These are phyloP conservation scores for Callionymus lyra DNA, from an alignment of 2,113 vertebrate genomes.

Conservation along the genomic window DNA sequence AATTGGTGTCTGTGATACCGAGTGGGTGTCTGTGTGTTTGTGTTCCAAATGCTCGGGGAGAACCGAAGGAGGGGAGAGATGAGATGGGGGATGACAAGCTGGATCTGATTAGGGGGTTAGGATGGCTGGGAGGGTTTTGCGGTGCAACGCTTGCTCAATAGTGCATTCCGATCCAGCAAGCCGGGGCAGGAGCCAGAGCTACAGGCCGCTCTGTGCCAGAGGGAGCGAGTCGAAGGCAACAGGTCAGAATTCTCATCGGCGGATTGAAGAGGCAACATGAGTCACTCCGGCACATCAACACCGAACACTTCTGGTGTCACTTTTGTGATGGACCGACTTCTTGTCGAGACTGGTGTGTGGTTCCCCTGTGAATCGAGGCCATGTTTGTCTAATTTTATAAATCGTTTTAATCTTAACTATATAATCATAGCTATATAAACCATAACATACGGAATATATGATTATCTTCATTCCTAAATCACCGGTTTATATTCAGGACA, in stretches of 20 bases:
- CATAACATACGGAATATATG: too few relatives aligned
- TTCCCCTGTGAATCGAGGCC: too few relatives aligned
- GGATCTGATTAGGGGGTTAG: conserved; percentile 67
- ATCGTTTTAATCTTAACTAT: too few relatives aligned
- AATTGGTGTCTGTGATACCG: conserved; percentile 35
- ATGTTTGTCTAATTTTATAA: too few relatives aligned
- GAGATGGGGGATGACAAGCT: conserved; percentile 57
- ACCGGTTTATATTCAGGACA: too few relatives aligned
- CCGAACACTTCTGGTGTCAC: too few relatives aligned
- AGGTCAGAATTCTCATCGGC: conserved; percentile 28
- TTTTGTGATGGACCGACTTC: too few relatives aligned
- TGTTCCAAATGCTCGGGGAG: conserved; percentile 21
- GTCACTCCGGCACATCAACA: conserved; percentile 17
- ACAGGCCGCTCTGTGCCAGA: conserved; percentile 38
- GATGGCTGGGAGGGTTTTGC: conserved; percentile 63
- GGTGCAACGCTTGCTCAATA: conserved; percentile 64
- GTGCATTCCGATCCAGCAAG: conserved; percentile 63
- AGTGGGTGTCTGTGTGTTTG: conserved; percentile 41
- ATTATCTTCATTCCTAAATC: too few relatives aligned
- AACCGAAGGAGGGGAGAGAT: conserved; percentile 28
- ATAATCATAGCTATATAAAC: too few relatives aligned
- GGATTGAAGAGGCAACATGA: conserved; percentile 24
- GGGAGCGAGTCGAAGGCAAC: conserved; percentile 29
- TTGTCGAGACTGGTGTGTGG: too few relatives aligned
- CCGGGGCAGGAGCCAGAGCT: conserved; percentile 43